phyloP scores from a whole-genome alignment of 1,140 invertebrate genomes.

The Telenomus remus region DNA sequence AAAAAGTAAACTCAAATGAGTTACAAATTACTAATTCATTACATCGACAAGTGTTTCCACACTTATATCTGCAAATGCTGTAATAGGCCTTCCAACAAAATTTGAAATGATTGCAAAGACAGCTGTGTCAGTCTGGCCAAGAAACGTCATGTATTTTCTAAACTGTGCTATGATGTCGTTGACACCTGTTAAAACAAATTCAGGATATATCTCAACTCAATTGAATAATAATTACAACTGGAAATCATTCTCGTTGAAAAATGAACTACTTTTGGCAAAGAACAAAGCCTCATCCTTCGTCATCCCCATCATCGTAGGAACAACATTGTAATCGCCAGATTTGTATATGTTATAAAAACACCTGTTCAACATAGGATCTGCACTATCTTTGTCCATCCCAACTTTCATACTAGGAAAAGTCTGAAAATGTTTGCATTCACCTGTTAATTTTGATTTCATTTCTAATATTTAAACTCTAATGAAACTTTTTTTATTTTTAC shows the following conservation, averaged over 20 bases:
- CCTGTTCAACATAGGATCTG: background rate
- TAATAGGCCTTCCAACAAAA: background rate
- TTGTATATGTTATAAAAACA: slow-evolving; percentile 7
- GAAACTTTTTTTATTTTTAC: background rate
- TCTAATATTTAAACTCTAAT: background rate
- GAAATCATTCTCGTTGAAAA: too few relatives aligned
- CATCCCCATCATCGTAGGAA: slow-evolving; percentile 24
- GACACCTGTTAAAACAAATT: too few relatives aligned
- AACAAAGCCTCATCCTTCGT: slow-evolving; percentile 20
- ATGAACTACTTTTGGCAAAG: slow-evolving; percentile 5
- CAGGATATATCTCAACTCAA: too few relatives aligned
- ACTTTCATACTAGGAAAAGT: slow-evolving; percentile 5
- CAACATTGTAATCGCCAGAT: background rate
- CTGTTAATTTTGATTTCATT: background rate
- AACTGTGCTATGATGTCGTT: too few relatives aligned
- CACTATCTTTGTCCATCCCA: slow-evolving; percentile 7
- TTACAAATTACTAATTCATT: background rate
- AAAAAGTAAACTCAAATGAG: too few relatives aligned
- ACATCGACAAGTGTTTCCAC: background rate
- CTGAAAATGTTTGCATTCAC: slow-evolving; percentile 2
- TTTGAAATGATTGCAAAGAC: background rate
- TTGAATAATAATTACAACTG: too few relatives aligned
- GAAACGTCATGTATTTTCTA: background rate
- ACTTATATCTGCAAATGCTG: background rate
- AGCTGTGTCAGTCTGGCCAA: background rate